These are phyloP conservation scores for Trachelus stipa DNA, from an alignment of 2,888 invertebrate species.

Conservation along the genomic window DNA sequence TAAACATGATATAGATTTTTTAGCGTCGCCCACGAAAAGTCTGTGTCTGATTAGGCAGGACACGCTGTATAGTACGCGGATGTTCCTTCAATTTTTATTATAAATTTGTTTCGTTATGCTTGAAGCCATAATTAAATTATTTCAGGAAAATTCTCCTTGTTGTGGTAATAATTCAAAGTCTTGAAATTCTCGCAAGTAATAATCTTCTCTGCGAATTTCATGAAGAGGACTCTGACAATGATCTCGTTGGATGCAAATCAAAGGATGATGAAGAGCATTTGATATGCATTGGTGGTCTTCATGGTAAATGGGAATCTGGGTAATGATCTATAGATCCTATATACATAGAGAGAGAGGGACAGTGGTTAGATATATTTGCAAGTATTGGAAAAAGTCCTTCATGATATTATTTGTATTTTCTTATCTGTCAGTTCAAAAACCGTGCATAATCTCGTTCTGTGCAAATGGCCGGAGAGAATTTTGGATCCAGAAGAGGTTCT, in stretches of 20 bases:
- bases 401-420: neutral
- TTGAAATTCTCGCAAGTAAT: neutral
- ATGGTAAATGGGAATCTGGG: constrained; percentile 30
- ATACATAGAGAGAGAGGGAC: neutral
- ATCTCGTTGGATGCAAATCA: constrained; percentile 24
- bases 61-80: neutral
- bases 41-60: neutral
- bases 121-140: neutral
- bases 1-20: neutral
- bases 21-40: neutral
- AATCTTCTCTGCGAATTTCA: neutral
- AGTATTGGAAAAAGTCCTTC: neutral
- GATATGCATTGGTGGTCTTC: constrained; percentile 41
- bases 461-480: constrained; percentile 44
- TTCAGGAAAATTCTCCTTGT: neutral
- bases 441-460: constrained; percentile 39
- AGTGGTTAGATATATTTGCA: no score
- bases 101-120: neutral
- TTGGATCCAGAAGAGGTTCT: constrained; percentile 50
- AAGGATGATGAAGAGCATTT: constrained; percentile 34
- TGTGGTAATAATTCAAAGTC: neutral
- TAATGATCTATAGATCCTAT: constrained; percentile 21
- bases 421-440: constrained; percentile 1
- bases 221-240: neutral
- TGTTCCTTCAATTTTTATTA: neutral